Base-by-base conservation (phyloP, 2,113 vertebrate species). In the Sciurus niger region DNA sequence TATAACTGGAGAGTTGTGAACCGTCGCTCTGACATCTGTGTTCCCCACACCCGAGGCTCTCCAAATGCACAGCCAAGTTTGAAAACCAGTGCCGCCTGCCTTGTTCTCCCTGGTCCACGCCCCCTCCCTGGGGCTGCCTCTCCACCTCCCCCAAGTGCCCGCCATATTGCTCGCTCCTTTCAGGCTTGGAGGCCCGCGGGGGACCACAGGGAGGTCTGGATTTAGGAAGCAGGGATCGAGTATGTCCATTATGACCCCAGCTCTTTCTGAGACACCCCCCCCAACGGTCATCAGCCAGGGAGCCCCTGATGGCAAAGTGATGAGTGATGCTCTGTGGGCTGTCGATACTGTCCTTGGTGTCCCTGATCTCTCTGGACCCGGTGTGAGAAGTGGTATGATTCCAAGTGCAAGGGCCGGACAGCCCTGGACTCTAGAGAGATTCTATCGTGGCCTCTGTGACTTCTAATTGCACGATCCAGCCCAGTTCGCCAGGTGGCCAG, bases 111-210 rank as follows among this genome's bases (percentile, higher is more conserved):
- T 22, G n/a, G 55, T 46, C 60, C 22, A 0, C 34, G 6, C 4
- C 58, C 32, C 73, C 24, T 10, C 1, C 6, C 40, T 11, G 28
- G 34, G 18, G 43, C n/a, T 25, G 34, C 72, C 11, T 13, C 67
- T n/a, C 63, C 28, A 1, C 43, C 70, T 37, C 55, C 18, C 16
- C 8, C 10, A 6, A 0, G 0, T 14, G 16, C 8, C 0, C 20
- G 40, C 25, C 55, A 18, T 14, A 3, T 14, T 25, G 3, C 30
- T 11, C 0, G 1, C 5, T 65, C 58, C 3, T 46, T n/a, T 83
- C 60, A 83, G 65, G 17, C 8, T 10, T 28, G 16, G 30, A 1
- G 55, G 8, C 8, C n/a, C 30, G n/a, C 28, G 32, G 68, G 58
- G 60, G 46, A 70, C 16, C 32, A 30, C 51, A 40, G 3, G 53